These are phyloP conservation scores for Drosophila biarmipes DNA, from an alignment of 1,140 invertebrate genomes.

Conservation along the genomic window DNA sequence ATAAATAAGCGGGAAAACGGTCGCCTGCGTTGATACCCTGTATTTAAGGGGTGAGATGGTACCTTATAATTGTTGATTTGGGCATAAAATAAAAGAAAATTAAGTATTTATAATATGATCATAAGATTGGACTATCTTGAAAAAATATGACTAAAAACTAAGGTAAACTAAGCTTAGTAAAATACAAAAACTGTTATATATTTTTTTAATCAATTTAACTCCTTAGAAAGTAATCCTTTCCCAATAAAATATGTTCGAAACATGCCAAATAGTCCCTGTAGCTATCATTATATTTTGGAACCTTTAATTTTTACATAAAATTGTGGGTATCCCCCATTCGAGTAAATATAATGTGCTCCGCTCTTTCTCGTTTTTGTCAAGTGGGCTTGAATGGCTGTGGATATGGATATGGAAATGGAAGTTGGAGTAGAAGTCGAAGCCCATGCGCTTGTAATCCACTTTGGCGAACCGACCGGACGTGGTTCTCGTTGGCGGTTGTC, in stretches of 20 bases:
- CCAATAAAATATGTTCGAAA: not conserved
- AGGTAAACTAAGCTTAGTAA: no score
- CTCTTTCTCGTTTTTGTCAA: constrained; percentile 30
- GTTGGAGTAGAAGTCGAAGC: constrained; percentile 31
- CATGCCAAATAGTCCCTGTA: no score
- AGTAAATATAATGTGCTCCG: not conserved
- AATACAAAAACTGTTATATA: no score
- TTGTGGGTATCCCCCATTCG: not conserved
- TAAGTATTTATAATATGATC: no score
- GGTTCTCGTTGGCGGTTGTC: constrained; percentile 54
- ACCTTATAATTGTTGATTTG: no score
- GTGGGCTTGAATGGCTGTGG: constrained; percentile 41
- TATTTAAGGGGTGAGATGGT: accelerated
- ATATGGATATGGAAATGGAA: constrained; percentile 34
- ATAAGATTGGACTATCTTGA: no score
- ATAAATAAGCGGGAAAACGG: constrained; percentile 19
- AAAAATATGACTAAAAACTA: no score
- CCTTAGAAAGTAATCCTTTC: no score
- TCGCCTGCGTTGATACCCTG: not conserved
- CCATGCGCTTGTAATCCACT: constrained; percentile 56
- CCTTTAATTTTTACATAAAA: no score
- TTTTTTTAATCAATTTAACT: no score
- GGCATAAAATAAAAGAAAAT: no score
- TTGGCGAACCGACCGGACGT: constrained; percentile 51
- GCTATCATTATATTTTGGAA: no score